Conservation (phyloP, 2,888 invertebrate species). For the Scrobipalpa costella region DNA sequence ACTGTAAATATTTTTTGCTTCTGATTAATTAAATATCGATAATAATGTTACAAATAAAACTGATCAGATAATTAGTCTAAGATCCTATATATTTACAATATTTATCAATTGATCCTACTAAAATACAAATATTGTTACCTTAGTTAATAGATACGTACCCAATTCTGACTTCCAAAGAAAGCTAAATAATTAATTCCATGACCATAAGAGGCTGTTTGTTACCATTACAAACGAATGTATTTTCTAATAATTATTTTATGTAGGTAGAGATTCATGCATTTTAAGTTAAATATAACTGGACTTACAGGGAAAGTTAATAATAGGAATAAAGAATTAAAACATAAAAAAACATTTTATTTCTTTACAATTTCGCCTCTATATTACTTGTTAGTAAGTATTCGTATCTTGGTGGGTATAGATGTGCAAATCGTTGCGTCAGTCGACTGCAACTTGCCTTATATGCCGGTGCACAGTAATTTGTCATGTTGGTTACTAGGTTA, state of each 20-base stretch:
- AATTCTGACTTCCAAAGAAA: no score
- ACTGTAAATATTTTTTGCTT: no score
- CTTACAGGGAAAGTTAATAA: constrained; percentile 17
- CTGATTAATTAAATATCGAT: no score
- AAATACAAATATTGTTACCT: no score
- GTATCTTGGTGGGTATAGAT: constrained; percentile 15
- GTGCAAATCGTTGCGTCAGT: constrained; percentile 17
- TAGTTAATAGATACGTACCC: no score
- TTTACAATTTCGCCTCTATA: not conserved
- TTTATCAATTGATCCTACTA: no score
- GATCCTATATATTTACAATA: no score
- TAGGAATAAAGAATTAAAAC: constrained; percentile 12
- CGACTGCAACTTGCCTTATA: constrained; percentile 21
- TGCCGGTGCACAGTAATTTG: constrained; percentile 28
- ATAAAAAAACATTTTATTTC: constrained; percentile 3
- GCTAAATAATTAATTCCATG: no score
- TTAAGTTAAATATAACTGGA: constrained; percentile 4
- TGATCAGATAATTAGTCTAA: no score
- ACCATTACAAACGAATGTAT: not conserved
- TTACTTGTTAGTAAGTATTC: not conserved
- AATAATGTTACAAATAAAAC: no score
- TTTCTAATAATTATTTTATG: not conserved
- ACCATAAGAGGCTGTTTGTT: no score
- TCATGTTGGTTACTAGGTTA: constrained; percentile 18
- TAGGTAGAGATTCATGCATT: not conserved